Conservation (phyloP, 1,140 invertebrate species). For the Magallana gigas region DNA sequence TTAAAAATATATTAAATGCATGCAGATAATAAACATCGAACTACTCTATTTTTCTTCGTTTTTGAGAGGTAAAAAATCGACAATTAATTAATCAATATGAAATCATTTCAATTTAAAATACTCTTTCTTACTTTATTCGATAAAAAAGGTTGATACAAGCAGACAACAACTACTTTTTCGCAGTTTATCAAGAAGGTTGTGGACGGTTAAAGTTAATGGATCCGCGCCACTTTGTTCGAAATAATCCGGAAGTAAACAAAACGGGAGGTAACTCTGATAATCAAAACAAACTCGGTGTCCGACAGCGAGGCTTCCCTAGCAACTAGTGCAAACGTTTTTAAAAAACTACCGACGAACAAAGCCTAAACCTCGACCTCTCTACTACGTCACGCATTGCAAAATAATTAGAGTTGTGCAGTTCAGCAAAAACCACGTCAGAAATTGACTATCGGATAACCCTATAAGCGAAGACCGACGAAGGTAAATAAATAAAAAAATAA, state of each 20-base stretch:
- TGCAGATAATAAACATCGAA: too few relatives aligned
- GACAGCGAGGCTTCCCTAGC: conserved; percentile 25
- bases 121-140: too few relatives aligned
- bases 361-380: neutral
- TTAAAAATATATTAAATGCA: too few relatives aligned
- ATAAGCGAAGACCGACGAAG: neutral
- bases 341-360: too few relatives aligned
- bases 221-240: neutral
- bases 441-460: too few relatives aligned
- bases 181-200: too few relatives aligned
- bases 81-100: too few relatives aligned
- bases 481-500: neutral
- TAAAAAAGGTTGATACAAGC: too few relatives aligned
- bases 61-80: too few relatives aligned
- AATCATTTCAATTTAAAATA: too few relatives aligned
- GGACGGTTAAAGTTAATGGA: neutral
- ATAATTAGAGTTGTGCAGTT: neutral
- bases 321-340: neutral
- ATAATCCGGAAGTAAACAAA: conserved; percentile 22
- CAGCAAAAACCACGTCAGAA: neutral
- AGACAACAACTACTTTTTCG: too few relatives aligned
- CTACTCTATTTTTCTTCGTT: too few relatives aligned
- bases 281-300: neutral
- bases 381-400: conserved; percentile 31
- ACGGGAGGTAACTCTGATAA: neutral